These are phyloP conservation scores for Nemopilema nomurai DNA, from an alignment of 30 jellyfish, hydroid and myxozoan species.

Conservation along the genomic window DNA sequence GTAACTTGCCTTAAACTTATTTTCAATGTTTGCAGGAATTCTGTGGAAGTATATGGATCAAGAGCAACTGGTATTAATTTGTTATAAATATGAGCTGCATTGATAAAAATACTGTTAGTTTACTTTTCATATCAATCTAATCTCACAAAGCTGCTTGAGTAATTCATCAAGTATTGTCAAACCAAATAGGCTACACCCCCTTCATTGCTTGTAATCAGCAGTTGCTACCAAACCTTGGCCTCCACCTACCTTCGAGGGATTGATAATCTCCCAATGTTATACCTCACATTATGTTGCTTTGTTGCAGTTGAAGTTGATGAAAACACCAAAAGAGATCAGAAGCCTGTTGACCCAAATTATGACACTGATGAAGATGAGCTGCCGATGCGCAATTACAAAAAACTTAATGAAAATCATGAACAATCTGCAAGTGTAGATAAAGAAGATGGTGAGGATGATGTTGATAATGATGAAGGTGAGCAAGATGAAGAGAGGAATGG, in stretches of 20 bases:
- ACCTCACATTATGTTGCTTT: not conserved
- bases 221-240: no score
- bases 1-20: no score
- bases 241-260: no score
- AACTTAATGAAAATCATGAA: constrained; percentile 6
- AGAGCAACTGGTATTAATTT: constrained; percentile 5
- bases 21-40: not conserved
- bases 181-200: no score
- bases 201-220: no score
- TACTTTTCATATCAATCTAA: no score
- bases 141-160: no score
- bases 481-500: no score
- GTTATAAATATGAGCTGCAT: no score
- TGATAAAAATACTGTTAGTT: no score
- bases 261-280: no score
- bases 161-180: no score
- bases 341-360: constrained; percentile 14
- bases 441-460: constrained; percentile 10
- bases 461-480: not conserved
- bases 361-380: constrained; percentile 25
- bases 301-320: constrained; percentile 26
- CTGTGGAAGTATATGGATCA: constrained; percentile 4
- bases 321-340: constrained; percentile 1
- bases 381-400: not conserved
- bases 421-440: not conserved